Base-by-base conservation (phyloP, 2,888 invertebrate species). In the Lasioglossum vierecki region DNA sequence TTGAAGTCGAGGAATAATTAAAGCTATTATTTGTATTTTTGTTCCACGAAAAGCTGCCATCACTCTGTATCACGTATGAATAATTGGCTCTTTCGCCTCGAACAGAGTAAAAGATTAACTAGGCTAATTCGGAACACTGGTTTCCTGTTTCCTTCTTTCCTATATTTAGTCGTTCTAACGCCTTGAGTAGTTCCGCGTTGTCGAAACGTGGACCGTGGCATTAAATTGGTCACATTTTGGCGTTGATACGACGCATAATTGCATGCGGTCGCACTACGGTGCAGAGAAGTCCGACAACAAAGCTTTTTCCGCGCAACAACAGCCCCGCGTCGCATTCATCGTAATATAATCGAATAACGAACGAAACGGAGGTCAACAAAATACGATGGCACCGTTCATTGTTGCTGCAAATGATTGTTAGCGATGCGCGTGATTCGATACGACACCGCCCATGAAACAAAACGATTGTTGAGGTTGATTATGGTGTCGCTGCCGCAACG, bases 401-500 rank as follows among this genome's bases (percentile, higher is more conserved):
- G 83, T 88, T 89, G 84, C 82, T 74, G 74, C 72, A 79, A 85
- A 84, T 86, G 82, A 90, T 90, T 87, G 90, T 90, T 68, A 72
- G 70, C 66, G 63, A 72, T 41, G 60, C 53, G 76, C 70, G 84
- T 70, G 85, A 72, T 87, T 87, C 79, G 84, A 57, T 39, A 63
- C 74, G 63, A 53, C 35, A 74, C 77, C 49, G 53, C 15, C 63
- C 39, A 74, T 49, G 81, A 84, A 85, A 89, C 81, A 86, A 88
- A 89, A 90, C 83, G 88, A 90, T 87, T 84, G 82, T 84, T 75
- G 73, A 79, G 79, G 76, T 79, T 83, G 84, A 90, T 89, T 84
- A 85, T 87, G 80, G 72, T 75, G 70, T 63, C 74, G 79, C 77
- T 53, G 46, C 26, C 66, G 35, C 35, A 66, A 35, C 70, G 13